These are phyloP conservation scores for Busseola fusca DNA, from an alignment of 2,888 invertebrate species.

Conservation along the genomic window DNA sequence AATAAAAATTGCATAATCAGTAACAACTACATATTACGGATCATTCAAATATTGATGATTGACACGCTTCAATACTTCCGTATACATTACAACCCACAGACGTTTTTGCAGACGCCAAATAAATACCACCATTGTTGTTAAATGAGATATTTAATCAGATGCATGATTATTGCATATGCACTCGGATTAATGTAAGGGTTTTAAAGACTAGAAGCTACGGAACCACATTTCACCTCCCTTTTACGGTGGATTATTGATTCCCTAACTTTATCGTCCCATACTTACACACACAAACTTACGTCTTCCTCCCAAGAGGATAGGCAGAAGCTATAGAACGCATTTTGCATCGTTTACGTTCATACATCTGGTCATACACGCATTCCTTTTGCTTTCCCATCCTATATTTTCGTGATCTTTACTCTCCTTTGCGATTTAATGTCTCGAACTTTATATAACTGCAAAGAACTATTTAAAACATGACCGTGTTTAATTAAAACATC, in stretches of 20 bases:
- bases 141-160: background rate
- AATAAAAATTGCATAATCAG: background rate
- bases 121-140: background rate
- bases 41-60: constrained; percentile 21
- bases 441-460: background rate
- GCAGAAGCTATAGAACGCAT: too few relatives aligned
- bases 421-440: background rate
- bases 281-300: too few relatives aligned
- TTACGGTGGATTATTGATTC: too few relatives aligned
- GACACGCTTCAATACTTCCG: constrained; percentile 33
- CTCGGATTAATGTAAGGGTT: background rate
- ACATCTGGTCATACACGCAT: too few relatives aligned
- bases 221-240: background rate
- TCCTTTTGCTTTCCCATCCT: too few relatives aligned
- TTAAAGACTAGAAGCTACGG: background rate
- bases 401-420: background rate
- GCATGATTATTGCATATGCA: background rate
- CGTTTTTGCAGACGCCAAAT: background rate
- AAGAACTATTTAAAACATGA: background rate
- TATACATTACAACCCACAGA: constrained; percentile 21
- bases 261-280: background rate
- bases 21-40: background rate
- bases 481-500: constrained; percentile 16
- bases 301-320: too few relatives aligned
- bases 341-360: too few relatives aligned